phyloP scores from a whole-genome alignment of 2,888 invertebrate genomes.

The Linyphia triangularis region DNA sequence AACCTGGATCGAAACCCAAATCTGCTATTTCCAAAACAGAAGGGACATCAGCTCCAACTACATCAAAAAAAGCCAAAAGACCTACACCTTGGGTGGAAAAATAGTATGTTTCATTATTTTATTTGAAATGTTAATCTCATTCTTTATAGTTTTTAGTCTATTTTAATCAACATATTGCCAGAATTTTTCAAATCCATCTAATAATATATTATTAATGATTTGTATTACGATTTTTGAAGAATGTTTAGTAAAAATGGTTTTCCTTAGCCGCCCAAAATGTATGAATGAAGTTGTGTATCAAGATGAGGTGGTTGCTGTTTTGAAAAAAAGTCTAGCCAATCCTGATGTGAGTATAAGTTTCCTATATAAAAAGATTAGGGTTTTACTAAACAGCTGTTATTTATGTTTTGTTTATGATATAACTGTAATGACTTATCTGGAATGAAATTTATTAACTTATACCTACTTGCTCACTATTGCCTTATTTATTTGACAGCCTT shows the following conservation, averaged over 20 bases:
- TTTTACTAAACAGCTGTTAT: background rate
- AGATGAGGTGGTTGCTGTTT: constrained; percentile 94
- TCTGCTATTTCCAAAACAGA: background rate
- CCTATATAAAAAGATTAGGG: too few species aligned
- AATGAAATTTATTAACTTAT: too few species aligned
- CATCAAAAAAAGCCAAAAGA: constrained; percentile 56
- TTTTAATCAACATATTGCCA: too few species aligned
- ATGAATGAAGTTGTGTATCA: constrained; percentile 98
- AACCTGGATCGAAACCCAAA: constrained; percentile 32
- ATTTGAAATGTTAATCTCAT: background rate
- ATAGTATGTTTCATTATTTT: constrained; percentile 83
- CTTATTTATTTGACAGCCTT: too few species aligned
- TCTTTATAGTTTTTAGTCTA: background rate
- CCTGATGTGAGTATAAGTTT: constrained; percentile 74
- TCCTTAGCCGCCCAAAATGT: constrained; percentile 90
- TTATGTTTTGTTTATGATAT: too few species aligned
- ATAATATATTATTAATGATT: background rate
- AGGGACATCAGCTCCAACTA: background rate
- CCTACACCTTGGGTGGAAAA: constrained; percentile 90
- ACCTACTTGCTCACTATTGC: too few species aligned
- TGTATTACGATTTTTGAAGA: background rate
- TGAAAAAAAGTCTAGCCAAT: constrained; percentile 88
- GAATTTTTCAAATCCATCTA: background rate
- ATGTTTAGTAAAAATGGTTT: background rate
- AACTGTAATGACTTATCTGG: too few species aligned